These are phyloP conservation scores for Lasioglossum morio DNA, from an alignment of 2,888 invertebrate genomes.

Conservation along the genomic window DNA sequence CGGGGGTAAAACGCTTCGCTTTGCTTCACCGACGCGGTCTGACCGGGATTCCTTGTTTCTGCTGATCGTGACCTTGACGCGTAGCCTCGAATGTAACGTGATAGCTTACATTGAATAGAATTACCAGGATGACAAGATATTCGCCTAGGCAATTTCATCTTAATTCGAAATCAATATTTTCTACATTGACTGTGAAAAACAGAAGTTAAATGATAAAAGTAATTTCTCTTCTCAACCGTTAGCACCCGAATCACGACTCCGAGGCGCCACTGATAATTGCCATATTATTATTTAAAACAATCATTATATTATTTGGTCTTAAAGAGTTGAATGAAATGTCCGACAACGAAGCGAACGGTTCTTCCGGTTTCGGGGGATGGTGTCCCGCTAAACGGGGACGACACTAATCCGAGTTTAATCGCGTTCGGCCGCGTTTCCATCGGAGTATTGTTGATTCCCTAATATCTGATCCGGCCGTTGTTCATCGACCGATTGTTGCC, in stretches of 20 bases:
- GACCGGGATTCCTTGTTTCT: not conserved
- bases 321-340: not conserved
- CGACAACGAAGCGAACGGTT: not conserved
- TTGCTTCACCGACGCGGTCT: not conserved
- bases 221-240: not conserved
- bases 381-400: not conserved
- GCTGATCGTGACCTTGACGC: not conserved
- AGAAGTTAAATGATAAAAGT: not conserved
- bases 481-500: not conserved
- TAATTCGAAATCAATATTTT: not conserved
- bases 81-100: not conserved
- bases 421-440: not conserved
- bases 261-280: not conserved
- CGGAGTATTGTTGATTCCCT: not conserved
- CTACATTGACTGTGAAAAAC: not conserved
- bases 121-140: not conserved
- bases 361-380: not conserved
- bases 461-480: not conserved
- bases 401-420: not conserved
- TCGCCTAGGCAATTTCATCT: no score
- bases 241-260: not conserved
- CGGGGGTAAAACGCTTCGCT: slow-evolving; percentile 15
- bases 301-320: not conserved
- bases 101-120: not conserved
- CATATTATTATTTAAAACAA: not conserved